Base-by-base conservation (phyloP, 2,113 vertebrate genomes). In the Parus major region DNA sequence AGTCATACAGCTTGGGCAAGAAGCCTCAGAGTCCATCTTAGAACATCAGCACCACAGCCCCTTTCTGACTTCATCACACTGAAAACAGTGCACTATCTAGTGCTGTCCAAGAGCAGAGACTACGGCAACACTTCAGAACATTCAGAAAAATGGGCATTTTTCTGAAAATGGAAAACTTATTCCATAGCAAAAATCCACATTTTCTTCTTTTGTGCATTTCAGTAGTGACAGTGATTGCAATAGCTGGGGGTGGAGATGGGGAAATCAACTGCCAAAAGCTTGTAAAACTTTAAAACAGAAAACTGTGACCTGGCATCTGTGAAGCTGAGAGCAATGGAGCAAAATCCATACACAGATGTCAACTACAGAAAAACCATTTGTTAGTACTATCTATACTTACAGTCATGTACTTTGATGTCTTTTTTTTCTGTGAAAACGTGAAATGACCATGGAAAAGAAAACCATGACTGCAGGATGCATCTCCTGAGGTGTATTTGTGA, bases 221-320 rank as follows among this genome's bases (percentile, higher is more conserved):
- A 47, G 29, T 39, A 42, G 23, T 24, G 35, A 46, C 33, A n/a
- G 31, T 36, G 31, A 72, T 46, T 41, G 33, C 28, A 35, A 10
- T 5, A 60, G 10, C 9, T 66, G 36, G 8, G 25, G 16, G 3
- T 33, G 19, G 23, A 8, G 27, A 28, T 0, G 10, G 9, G 12
- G 33, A 53, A 42, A n/a, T 3, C 42, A 31, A 25, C 8, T 72
- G 29, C 25, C 33, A 68, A 77, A 86, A 86, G 6, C 15, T 3
- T 72, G 29, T 42, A 86, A 57, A 84, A 60, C 14, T 71, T 80
- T 28, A 29, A 59, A 86, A 35, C 10, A 46, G 27, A 61, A 61
- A 76, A 53, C 21, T 75, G 63, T 65, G 52, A 55, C n/a, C 42
- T 71, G 80, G 31, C 22, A 55, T 13, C 17, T 31, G 35, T 24